These are phyloP conservation scores for Grallaria varia DNA, from an alignment of 2,113 vertebrate genomes.

Conservation along the genomic window DNA sequence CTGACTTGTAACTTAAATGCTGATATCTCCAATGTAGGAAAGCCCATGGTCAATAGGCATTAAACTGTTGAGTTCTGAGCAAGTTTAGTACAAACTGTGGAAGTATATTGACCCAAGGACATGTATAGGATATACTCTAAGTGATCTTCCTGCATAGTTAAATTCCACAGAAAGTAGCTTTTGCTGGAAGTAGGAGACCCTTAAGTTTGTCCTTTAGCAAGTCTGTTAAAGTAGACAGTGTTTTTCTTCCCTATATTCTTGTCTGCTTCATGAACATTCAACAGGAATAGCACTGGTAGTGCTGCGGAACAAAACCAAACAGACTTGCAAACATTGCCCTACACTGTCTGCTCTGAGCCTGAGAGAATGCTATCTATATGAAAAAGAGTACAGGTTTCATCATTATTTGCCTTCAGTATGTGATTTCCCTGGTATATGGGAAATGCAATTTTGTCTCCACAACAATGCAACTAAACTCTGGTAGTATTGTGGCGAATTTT, in stretches of 20 bases:
- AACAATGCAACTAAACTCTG: not conserved
- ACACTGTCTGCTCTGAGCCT: not conserved
- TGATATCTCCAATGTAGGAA: not conserved
- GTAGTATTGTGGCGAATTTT: not conserved
- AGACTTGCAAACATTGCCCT: not conserved
- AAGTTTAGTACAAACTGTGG: not conserved
- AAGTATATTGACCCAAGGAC: not conserved
- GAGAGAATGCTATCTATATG: not conserved
- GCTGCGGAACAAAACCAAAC: not conserved
- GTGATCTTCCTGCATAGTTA: not conserved
- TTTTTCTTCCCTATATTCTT: not conserved
- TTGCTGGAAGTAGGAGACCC: not conserved
- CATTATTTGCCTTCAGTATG: not conserved
- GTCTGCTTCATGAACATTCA: not conserved
- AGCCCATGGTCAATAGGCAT: constrained; percentile 8
- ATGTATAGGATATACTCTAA: not conserved
- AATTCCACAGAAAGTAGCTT: not conserved
- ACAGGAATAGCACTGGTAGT: not conserved
- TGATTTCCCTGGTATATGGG: not conserved
- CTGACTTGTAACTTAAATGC: constrained; percentile 27
- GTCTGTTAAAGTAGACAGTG: not conserved
- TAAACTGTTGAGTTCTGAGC: constrained; percentile 26
- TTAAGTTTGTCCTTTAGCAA: not conserved
- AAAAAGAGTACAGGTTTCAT: not conserved
- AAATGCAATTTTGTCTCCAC: not conserved